Evolutionary conservation across 2,113 vertebrate species (phyloP).

Genomic region (Albula goreensis): DNA sequence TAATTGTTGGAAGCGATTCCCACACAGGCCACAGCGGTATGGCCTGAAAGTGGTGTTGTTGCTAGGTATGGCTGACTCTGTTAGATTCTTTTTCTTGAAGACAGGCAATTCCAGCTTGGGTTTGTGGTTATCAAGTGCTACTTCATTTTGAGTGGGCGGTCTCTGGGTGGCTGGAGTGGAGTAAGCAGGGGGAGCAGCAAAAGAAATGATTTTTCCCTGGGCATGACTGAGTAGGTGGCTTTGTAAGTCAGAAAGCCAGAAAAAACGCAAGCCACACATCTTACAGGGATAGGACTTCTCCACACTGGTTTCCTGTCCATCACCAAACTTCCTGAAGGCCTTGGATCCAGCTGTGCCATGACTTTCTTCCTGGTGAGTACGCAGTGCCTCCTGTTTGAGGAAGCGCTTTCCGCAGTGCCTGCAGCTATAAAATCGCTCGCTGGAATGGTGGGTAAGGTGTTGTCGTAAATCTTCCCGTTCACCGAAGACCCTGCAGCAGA

Average conservation of each 20-base stretch:
- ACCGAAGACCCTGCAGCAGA: constrained; percentile 70
- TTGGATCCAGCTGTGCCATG: constrained; percentile 45
- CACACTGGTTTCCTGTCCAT: constrained; percentile 52
- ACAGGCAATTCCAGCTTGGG: constrained; percentile 47
- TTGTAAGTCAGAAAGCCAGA: constrained; percentile 77
- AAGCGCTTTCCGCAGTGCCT: constrained; percentile 71
- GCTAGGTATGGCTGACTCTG: constrained; percentile 35
- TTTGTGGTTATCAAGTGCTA: constrained; percentile 26
- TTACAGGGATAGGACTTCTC: constrained; percentile 68
- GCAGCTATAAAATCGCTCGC: constrained; percentile 69
- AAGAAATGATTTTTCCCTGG: constrained; percentile 52
- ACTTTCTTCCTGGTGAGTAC: constrained; percentile 66
- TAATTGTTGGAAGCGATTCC: constrained; percentile 64
- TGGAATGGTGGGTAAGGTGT: constrained; percentile 67
- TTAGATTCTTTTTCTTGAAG: constrained; percentile 43
- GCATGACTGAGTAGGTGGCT: constrained; percentile 68
- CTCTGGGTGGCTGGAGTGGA: constrained; percentile 16
- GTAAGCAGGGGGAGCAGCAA: constrained; percentile 16
- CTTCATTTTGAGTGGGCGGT: constrained; percentile 36
- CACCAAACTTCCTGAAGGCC: constrained; percentile 46
- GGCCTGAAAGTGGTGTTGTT: constrained; percentile 46
- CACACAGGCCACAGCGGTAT: constrained; percentile 72
- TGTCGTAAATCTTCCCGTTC: constrained; percentile 60
- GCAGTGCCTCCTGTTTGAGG: constrained; percentile 65
- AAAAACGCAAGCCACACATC: constrained; percentile 68